Base-by-base conservation (phyloP, 2,888 invertebrate genomes). In the Tyria jacobaeae region DNA sequence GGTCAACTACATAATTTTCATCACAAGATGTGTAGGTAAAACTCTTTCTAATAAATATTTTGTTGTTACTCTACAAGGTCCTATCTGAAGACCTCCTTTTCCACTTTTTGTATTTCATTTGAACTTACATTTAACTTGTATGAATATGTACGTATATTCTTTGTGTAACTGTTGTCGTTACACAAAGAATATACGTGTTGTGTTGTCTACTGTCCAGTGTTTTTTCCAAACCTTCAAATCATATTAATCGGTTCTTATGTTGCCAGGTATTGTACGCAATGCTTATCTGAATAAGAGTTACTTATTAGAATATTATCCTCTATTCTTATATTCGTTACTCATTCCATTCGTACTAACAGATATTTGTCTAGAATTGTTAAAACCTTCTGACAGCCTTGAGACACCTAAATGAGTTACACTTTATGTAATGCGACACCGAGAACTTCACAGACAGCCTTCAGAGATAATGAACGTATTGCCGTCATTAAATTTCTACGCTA, bases 1-100 rank as follows among this genome's bases (percentile, higher is more conserved):
- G 66, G 66, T 64, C 76, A 75, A 72, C 70, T 21, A 44, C 9
- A 17, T 3, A 14, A n/a, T n/a, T n/a, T 10, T 44, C 12, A 12
- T 2, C 17, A 41, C 41, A 44, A 44, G 21, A 41, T 15, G 15
- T 35, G 21, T 51, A 24, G 6, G 14, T 24, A n/a, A n/a, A n/a
- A n/a, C n/a, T 51, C 51, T 51, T 34, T 21, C 24, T 35, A 21
- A 10, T 44, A 10, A 6, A n/a, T 14, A 17, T 2, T 34, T 17
- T 51, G 15, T 35, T 25, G 24, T 15, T n/a, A n/a, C n/a, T n/a
- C n/a, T n/a, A n/a, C n/a, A n/a, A n/a, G n/a, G n/a, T n/a, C n/a
- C n/a, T n/a, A n/a, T n/a, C n/a, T n/a, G n/a, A n/a, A n/a, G n/a
- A n/a, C n/a, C n/a, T 15, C 25, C 52, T n/a, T 24, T 37, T 4